A percentile compares a stretch with the other conserved stretches of the same genome.
Evolutionary conservation across 2,797 vertebrate genomes (phyloP).

Genomic region (Odontamblyopus lacepedii): DNA sequence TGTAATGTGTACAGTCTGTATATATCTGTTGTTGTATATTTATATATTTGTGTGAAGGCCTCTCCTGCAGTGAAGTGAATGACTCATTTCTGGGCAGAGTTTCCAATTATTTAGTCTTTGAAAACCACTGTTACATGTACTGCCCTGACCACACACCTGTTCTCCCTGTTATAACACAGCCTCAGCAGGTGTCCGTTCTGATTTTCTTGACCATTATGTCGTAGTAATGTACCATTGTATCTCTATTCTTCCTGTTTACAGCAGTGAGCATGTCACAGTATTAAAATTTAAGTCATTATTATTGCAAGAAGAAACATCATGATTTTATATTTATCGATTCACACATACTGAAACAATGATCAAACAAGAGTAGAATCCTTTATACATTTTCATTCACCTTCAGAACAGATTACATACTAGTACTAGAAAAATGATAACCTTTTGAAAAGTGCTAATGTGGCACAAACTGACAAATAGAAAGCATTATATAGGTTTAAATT

Average conservation of each 20-base stretch:
- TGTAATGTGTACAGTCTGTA: constrained; percentile 25
- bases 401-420: too few species aligned
- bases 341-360: background rate
- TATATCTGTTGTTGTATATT: constrained; percentile 7
- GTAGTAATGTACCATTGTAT: background rate
- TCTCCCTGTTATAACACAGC: constrained; percentile 3
- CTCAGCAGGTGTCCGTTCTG: background rate
- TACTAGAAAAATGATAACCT: too few species aligned
- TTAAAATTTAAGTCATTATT: background rate
- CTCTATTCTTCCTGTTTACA: background rate
- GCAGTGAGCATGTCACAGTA: background rate
- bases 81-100: constrained; percentile 51
- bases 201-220: background rate
- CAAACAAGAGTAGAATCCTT: background rate
- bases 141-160: constrained; percentile 19
- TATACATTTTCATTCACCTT: too few species aligned
- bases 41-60: constrained; percentile 55
- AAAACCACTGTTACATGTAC: constrained; percentile 10
- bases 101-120: constrained; percentile 35
- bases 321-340: too few species aligned
- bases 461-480: too few species aligned
- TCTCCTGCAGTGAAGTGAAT: constrained; percentile 47
- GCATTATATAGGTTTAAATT: too few species aligned
- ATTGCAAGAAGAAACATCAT: background rate
- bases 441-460: too few species aligned